A percentile compares a stretch with the other conserved stretches of the same genome.
These are phyloP conservation scores for Calyptommatus sinebrachiatus DNA, from an alignment of 2,113 vertebrate species.

Conservation along the genomic window DNA sequence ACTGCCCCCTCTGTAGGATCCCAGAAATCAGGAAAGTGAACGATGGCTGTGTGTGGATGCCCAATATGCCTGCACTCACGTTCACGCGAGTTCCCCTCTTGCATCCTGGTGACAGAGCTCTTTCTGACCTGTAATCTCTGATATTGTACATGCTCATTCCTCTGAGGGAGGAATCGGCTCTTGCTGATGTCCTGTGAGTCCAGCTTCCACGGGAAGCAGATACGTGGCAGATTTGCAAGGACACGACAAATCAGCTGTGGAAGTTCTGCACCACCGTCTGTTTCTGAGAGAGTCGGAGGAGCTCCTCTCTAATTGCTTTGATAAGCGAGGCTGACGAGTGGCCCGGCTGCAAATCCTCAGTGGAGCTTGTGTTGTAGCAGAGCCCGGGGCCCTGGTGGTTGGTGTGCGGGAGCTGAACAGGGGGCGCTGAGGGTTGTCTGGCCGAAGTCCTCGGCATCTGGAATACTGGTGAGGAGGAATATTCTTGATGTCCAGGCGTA, in stretches of 20 bases:
- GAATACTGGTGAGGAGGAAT: slow-evolving; percentile 82
- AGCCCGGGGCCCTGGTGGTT: slow-evolving; percentile 73
- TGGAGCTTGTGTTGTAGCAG: slow-evolving; percentile 82
- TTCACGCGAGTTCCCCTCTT: slow-evolving; percentile 23
- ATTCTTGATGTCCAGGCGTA: slow-evolving; percentile 82
- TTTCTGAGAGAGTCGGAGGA: slow-evolving; percentile 95
- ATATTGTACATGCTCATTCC: slow-evolving; percentile 30
- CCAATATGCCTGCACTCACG: slow-evolving; percentile 30
- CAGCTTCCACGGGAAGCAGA: slow-evolving; percentile 82
- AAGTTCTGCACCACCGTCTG: slow-evolving; percentile 87
- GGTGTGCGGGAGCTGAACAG: slow-evolving; percentile 74
- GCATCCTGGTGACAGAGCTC: slow-evolving; percentile 36
- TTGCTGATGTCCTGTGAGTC: slow-evolving; percentile 57
- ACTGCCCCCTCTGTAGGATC: slow-evolving; percentile 38
- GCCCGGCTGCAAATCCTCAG: slow-evolving; percentile 84
- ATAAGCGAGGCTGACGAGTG: slow-evolving; percentile 97
- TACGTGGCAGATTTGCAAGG: slow-evolving; percentile 63
- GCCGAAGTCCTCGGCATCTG: slow-evolving; percentile 83
- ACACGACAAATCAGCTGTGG: slow-evolving; percentile 83
- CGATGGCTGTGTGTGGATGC: slow-evolving; percentile 15
- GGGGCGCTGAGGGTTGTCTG: slow-evolving; percentile 82
- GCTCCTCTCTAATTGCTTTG: slow-evolving; percentile 97
- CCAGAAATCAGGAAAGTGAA: neutral
- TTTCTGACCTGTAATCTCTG: slow-evolving; percentile 34
- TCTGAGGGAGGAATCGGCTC: slow-evolving; percentile 46